Base-by-base conservation (phyloP, 2,113 vertebrate genomes). In the Ovis canadensis region DNA sequence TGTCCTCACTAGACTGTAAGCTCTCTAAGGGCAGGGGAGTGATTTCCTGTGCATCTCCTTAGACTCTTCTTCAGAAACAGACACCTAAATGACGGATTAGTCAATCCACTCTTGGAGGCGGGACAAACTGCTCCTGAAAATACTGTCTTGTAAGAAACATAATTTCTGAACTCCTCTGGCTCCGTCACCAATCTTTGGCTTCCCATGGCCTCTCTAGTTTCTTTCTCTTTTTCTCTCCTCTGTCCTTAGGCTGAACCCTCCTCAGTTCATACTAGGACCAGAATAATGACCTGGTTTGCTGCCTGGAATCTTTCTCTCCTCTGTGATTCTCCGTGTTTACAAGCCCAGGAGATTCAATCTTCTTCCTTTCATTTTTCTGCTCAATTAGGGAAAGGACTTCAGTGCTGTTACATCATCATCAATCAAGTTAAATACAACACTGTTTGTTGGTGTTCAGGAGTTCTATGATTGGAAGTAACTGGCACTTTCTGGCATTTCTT, bases 251-350 rank as follows among this genome's bases (percentile, higher is more conserved):
- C n/a, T 80, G 71, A 85, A 60, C 40, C 19, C 31, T 82, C 9
- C 45, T 92, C n/a, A n/a, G 0, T 85, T 84, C 50, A 48, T 21
- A 21, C 29, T 50, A 59, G 57, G 40, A 60, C 23, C n/a, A 71
- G 55, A 71, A 54, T 81, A 81, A 81, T 59, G 92, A 92, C 36
- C 33, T 45, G 85, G 17, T 64, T 86, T 71, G 14, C 78, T 83
- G 19, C 54, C 3, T n/a, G 29, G 5, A 87, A 13, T 64, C 59
- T 67, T 80, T 88, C 23, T 50, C 31, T 52, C 50, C 60, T 91
- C 62, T n/a, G 12, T 86, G 57, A 14, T 27, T 54, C 62, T 96
- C 33, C 15, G 74, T 71, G 14, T 78, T 62, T 36, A 11, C 31
- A 78, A 3, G 87, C 36, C 48, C 52, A 74, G 88, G 54, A 74